Evolutionary conservation across 2,113 vertebrate species (phyloP).

Genomic region (Ellobius talpinus): DNA sequence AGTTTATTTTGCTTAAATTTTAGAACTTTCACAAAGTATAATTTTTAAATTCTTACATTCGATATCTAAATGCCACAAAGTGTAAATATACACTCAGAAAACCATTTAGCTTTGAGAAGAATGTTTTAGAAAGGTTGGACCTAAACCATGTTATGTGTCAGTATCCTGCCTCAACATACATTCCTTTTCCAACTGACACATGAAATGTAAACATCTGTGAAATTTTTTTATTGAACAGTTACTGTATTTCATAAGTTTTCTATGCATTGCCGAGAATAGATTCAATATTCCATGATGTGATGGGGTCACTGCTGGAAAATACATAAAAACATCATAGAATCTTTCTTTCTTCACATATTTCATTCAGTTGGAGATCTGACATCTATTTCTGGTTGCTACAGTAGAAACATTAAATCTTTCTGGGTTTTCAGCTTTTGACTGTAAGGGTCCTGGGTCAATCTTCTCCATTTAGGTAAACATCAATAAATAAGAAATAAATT

Average conservation of each 20-base stretch:
- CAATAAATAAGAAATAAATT: slow-evolving; percentile 13
- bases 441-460: neutral
- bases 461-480: neutral
- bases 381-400: neutral
- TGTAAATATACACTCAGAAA: neutral
- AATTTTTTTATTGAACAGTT: neutral
- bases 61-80: neutral
- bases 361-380: neutral
- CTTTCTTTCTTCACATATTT: neutral
- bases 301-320: neutral
- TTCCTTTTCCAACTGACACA: neutral
- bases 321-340: neutral
- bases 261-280: neutral
- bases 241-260: neutral
- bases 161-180: neutral
- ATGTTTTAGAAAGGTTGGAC: neutral
- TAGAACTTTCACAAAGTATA: neutral
- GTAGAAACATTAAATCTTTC: neutral
- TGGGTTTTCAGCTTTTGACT: neutral
- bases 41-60: neutral
- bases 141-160: neutral
- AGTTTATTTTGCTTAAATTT: neutral
- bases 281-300: neutral
- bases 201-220: neutral
- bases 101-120: neutral